A percentile compares a stretch with the other conserved stretches of the same genome.
Evolutionary conservation across 2,888 invertebrate genomes (phyloP).

Genomic region (Philereme vetulata): DNA sequence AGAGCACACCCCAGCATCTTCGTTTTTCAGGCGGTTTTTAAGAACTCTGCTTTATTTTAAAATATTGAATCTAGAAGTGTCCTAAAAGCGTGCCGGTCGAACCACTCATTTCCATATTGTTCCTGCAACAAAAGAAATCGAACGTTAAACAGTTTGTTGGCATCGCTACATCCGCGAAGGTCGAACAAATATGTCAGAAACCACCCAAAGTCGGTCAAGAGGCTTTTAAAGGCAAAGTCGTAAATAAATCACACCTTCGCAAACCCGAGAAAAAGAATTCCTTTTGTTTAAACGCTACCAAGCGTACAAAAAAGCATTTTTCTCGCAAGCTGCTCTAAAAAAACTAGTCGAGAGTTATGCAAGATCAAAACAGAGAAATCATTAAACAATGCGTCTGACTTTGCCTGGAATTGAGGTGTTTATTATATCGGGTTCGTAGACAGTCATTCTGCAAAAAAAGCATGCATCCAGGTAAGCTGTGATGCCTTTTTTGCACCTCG

Average conservation of each 20-base stretch:
- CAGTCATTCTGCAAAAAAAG: conserved; percentile 71
- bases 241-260: conserved; percentile 84
- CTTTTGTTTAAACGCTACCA: conserved; percentile 83
- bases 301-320: conserved; percentile 75
- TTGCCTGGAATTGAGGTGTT: conserved; percentile 82
- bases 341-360: conserved; percentile 77
- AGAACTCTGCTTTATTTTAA: conserved; percentile 54
- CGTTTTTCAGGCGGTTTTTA: conserved; percentile 61
- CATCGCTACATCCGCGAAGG: conserved; percentile 52
- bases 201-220: conserved; percentile 74
- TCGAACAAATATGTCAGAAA: conserved; percentile 56
- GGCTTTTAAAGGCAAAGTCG: conserved; percentile 70
- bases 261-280: conserved; percentile 53
- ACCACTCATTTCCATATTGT: conserved; percentile 68
- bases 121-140: conserved; percentile 76
- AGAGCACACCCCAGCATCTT: conserved; percentile 82
- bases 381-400: conserved; percentile 81
- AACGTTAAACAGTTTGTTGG: conserved; percentile 57
- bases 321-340: conserved; percentile 68
- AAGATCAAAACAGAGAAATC: conserved; percentile 82
- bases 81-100: conserved; percentile 50
- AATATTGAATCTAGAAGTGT: conserved; percentile 50
- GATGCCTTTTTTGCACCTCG: conserved; percentile 68
- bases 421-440: conserved; percentile 74
- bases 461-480: conserved; percentile 73